Base-by-base conservation (phyloP, 1,140 invertebrate genomes). In the Pectinophora gossypiella region DNA sequence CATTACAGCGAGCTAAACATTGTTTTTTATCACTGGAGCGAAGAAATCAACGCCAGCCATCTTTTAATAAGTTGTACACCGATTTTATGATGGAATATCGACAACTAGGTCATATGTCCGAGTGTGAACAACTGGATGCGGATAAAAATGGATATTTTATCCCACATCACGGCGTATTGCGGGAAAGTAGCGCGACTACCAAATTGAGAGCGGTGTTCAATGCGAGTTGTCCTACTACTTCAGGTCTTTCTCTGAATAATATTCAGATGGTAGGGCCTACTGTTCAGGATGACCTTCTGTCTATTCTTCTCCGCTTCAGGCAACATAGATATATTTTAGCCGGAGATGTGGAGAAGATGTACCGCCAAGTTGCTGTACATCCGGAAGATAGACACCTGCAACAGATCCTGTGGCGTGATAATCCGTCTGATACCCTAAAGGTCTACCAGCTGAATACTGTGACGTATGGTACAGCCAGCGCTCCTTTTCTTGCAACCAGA, bases 221-320 rank as follows among this genome's bases (percentile, higher is more conserved):
- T 38, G 36, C 36, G 7, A 38, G 36, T 38, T 38, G 7, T 36
- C 10, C 48, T 19, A 65, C 73, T 1, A 27, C 57, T 13, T 54
- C 36, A 9, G 68, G 66, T 7, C n/a, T 55, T 3, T 79, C 71
- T 2, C 47, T 84, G 2, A 85, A 84, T 59, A 54, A 76, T 15
- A 46, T 52, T 18, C 23, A 78, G 1, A 15, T 67, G 4, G 51
- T 59, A 6, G 76, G 77, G 18, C 75, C 79, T 0, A 68, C 67
- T 19, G 35, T 87, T 0, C 74, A 78, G 35, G 57, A 70, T 18
- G 71, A 85, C 13, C 36, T 38, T 38, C 13, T 38, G 13, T 38
- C 55, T 7, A 62, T 82, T 46, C n/a, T 87, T 12, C 12, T 80
- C 0, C 48, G 74, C 5, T 85, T 83, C 56, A 45, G 76, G 48